Conservation (phyloP, 2,888 invertebrate genomes). For the Chydorus sphaericus region DNA sequence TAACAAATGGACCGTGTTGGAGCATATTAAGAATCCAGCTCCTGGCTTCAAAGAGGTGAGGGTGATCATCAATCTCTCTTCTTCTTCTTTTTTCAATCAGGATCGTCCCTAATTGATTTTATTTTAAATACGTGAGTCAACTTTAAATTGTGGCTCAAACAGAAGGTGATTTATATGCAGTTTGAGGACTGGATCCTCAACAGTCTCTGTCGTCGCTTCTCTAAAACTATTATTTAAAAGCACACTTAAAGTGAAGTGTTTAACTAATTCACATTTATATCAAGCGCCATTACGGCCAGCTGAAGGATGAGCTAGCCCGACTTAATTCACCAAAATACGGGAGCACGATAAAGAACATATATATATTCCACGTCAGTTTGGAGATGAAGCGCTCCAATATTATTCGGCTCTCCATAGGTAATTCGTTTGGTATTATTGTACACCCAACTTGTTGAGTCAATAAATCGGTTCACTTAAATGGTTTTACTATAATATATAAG, state of each 20-base stretch:
- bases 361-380: no score
- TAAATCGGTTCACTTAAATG: no score
- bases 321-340: slow-evolving; percentile 66
- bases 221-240: slow-evolving; percentile 20
- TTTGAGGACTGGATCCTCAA: slow-evolving; percentile 82
- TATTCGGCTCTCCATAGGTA: no score
- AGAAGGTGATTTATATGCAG: slow-evolving; percentile 75
- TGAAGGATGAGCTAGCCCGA: slow-evolving; percentile 73
- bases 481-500: no score
- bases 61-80: slow-evolving; percentile 19
- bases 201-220: slow-evolving; percentile 23
- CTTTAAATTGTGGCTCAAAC: slow-evolving; percentile 90
- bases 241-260: slow-evolving; percentile 8
- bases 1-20: slow-evolving; percentile 91
- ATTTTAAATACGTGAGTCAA: slow-evolving; percentile 53
- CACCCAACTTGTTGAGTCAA: no score
- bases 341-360: no score
- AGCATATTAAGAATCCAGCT: slow-evolving; percentile 76
- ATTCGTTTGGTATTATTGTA: no score
- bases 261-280: slow-evolving; percentile 19
- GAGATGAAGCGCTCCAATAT: no score
- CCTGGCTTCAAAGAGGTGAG: slow-evolving; percentile 76
- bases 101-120: neutral
- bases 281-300: slow-evolving; percentile 63
- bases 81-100: neutral